Evolutionary conservation across 2,113 vertebrate genomes (phyloP).

Genomic region (western clawed frog (Xenopus tropicalis)): DNA sequence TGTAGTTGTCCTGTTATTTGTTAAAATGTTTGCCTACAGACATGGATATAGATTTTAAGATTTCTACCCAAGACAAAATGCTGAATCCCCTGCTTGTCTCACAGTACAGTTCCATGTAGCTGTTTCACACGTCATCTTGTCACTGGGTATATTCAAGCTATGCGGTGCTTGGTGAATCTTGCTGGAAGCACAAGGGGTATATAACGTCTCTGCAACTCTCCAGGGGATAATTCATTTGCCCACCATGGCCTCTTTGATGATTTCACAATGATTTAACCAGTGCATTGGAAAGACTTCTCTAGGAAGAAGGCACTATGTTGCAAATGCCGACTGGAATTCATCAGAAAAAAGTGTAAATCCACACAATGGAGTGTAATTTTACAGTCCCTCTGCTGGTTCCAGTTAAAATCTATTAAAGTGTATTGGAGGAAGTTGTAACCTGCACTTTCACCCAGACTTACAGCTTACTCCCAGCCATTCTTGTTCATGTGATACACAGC

Average conservation of each 20-base stretch:
- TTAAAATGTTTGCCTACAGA: background rate
- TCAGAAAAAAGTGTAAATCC: constrained; percentile 1
- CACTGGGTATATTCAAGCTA: background rate
- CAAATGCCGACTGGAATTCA: background rate
- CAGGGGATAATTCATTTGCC: background rate
- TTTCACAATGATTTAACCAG: background rate
- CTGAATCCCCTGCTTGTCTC: background rate
- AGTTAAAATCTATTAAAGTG: constrained; percentile 4
- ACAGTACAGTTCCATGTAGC: background rate
- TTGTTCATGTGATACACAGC: background rate
- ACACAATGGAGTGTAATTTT: constrained; percentile 5
- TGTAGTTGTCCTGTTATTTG: constrained; percentile 6
- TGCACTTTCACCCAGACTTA: background rate
- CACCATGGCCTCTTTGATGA: background rate
- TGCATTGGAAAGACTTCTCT: background rate
- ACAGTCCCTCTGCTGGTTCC: constrained; percentile 1
- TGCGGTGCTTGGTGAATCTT: background rate
- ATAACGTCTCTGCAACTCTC: background rate
- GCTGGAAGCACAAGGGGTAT: background rate
- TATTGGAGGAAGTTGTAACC: background rate
- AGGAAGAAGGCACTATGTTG: background rate
- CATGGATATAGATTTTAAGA: constrained; percentile 15
- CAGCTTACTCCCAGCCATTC: background rate
- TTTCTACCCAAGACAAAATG: constrained; percentile 1
- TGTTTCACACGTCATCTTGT: background rate